These are phyloP conservation scores for Dyspetes luteomarginatus DNA, from an alignment of 2,888 invertebrate species.

Conservation along the genomic window DNA sequence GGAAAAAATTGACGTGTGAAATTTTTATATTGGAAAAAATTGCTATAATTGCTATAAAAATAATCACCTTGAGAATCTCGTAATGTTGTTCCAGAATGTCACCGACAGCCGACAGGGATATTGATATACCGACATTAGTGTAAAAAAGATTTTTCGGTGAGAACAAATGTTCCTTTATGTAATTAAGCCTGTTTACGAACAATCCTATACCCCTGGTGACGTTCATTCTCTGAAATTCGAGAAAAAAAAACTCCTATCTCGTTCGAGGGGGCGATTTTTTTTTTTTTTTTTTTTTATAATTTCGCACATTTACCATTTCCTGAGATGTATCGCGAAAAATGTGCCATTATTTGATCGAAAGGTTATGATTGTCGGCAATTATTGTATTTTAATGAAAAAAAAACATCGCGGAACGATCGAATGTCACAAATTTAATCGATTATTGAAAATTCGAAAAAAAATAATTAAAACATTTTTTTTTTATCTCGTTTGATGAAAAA, in stretches of 20 bases:
- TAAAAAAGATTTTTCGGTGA: conserved; percentile 68
- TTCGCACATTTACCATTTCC: background rate
- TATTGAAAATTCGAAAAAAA: background rate
- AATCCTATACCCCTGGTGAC: conserved; percentile 67
- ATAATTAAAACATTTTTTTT: background rate
- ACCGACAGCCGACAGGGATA: conserved; percentile 90
- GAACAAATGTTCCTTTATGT: conserved; percentile 75
- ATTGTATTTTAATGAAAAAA: background rate
- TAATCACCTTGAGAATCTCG: conserved; percentile 85
- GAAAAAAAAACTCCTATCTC: background rate
- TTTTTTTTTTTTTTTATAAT: too few species aligned
- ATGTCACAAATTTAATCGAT: background rate
- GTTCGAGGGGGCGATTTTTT: too few species aligned
- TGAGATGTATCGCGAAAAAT: background rate
- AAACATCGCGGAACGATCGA: background rate
- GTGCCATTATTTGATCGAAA: background rate
- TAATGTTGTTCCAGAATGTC: conserved; percentile 93
- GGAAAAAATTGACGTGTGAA: background rate
- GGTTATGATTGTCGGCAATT: too few species aligned
- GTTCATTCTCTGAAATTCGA: conserved; percentile 72
- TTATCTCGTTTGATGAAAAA: background rate
- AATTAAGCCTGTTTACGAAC: conserved; percentile 63
- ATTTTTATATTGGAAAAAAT: background rate
- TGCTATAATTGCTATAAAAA: background rate
- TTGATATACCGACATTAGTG: conserved; percentile 86